phyloP scores from a whole-genome alignment of 1,140 invertebrate genomes.

The Bombus confusus region DNA sequence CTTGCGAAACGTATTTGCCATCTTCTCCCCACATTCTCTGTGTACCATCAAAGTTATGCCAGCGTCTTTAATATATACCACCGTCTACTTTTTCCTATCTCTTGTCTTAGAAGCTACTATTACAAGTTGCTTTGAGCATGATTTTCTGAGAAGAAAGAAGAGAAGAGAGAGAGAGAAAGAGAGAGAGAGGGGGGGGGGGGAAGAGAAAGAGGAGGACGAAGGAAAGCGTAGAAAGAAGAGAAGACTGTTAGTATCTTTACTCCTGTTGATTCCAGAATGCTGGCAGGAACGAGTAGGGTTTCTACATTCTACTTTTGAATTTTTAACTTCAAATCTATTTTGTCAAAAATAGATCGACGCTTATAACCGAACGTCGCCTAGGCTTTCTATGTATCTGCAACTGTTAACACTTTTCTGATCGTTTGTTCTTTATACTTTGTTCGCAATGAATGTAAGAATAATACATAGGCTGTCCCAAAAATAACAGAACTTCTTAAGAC shows the following conservation, averaged over 20 bases:
- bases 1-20: conserved; percentile 35
- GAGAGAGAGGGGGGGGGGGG: no score
- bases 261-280: background rate
- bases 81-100: background rate
- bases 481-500: no score
- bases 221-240: background rate
- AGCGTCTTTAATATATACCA: conserved; percentile 8
- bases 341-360: background rate
- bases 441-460: background rate
- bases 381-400: no score
- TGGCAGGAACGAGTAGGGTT: background rate
- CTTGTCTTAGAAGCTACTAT: background rate
- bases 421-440: background rate
- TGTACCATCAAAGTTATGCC: conserved; percentile 36
- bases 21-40: background rate
- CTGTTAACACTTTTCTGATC: no score
- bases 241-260: no score
- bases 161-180: no score
- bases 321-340: background rate
- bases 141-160: background rate
- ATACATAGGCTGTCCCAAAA: no score
- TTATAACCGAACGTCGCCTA: background rate
- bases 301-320: background rate
- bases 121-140: background rate
- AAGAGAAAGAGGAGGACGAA: no score